A percentile compares a stretch with the other conserved stretches of the same genome.
These are phyloP conservation scores for Eilema griseolum DNA, from an alignment of 2,888 invertebrate genomes.

Conservation along the genomic window DNA sequence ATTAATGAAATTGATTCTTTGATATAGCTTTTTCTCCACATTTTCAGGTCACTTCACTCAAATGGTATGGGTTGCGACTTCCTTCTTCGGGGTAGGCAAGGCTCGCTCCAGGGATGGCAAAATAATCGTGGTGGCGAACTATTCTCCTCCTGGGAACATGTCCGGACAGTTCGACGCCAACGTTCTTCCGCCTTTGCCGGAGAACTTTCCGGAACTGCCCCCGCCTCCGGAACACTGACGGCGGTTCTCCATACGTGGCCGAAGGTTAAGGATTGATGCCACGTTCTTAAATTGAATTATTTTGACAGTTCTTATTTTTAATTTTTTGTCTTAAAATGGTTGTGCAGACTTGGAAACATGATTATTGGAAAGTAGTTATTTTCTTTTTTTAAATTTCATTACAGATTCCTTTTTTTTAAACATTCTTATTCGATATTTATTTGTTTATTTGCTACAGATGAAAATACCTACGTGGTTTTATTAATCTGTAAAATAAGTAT, in stretches of 20 bases:
- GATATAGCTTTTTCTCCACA: neutral
- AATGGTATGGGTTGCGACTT: conserved; percentile 93
- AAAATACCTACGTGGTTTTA: too few species aligned
- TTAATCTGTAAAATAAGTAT: too few species aligned
- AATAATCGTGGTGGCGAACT: conserved; percentile 94
- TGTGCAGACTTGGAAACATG: too few species aligned
- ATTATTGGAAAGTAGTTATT: too few species aligned
- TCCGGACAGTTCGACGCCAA: conserved; percentile 92
- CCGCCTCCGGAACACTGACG: conserved; percentile 77
- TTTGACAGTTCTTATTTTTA: neutral
- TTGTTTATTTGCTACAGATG: too few species aligned
- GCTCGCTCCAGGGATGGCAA: conserved; percentile 92
- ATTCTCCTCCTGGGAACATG: conserved; percentile 93
- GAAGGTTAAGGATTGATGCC: conserved; percentile 75
- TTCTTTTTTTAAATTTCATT: too few species aligned
- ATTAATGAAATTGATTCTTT: too few species aligned
- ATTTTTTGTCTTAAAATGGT: neutral
- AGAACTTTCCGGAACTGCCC: conserved; percentile 81
- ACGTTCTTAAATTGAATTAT: conserved; percentile 55
- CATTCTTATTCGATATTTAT: too few species aligned
- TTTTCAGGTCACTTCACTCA: conserved; percentile 94
- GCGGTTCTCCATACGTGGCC: conserved; percentile 79
- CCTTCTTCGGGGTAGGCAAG: conserved; percentile 93
- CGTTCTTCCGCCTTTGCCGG: conserved; percentile 91
- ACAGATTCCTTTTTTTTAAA: too few species aligned